A percentile compares a stretch with the other conserved stretches of the same genome.
phyloP scores from a whole-genome alignment of 1,140 invertebrate species.

The Eulimnadia texana region DNA sequence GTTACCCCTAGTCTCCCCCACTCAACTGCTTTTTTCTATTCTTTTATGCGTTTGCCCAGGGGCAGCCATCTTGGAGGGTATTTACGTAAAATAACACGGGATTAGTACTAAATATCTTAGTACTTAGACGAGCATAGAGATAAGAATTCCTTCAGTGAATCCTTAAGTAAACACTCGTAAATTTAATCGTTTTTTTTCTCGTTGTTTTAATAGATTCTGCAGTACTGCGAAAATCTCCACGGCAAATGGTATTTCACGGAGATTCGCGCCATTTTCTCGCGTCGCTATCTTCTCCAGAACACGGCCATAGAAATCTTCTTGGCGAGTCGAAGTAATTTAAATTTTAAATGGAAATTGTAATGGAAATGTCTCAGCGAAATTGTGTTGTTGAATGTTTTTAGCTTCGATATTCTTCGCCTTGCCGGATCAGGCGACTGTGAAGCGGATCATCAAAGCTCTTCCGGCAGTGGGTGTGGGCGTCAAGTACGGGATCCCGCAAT shows the following conservation, averaged over 20 bases:
- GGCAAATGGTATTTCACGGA: slow-evolving; percentile 99
- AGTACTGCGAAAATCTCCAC: slow-evolving; percentile 94
- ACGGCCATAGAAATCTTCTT: slow-evolving; percentile 96
- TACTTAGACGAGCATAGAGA: too few species aligned
- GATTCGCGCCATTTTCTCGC: slow-evolving; percentile 93
- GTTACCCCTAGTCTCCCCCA: not conserved
- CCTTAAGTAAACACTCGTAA: too few species aligned
- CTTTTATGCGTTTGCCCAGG: not conserved
- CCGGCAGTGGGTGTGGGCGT: slow-evolving; percentile 97
- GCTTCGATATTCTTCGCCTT: slow-evolving; percentile 98
- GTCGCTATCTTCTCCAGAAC: slow-evolving; percentile 91
- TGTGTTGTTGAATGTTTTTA: slow-evolving; percentile 35
- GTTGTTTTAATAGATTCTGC: slow-evolving; percentile 78
- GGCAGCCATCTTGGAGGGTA: not conserved
- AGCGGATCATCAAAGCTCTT: slow-evolving; percentile 94
- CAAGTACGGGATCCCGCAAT: slow-evolving; percentile 97
- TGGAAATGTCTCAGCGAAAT: not conserved
- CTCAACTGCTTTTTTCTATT: not conserved
- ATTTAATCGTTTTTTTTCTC: too few species aligned
- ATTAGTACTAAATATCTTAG: not conserved
- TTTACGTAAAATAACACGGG: not conserved
- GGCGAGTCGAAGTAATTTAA: slow-evolving; percentile 87
- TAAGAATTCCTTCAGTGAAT: too few species aligned
- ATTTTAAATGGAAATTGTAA: not conserved
- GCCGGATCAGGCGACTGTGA: slow-evolving; percentile 87